phyloP scores from a whole-genome alignment of 2,113 vertebrate species.

The Triplophysa dalaica region DNA sequence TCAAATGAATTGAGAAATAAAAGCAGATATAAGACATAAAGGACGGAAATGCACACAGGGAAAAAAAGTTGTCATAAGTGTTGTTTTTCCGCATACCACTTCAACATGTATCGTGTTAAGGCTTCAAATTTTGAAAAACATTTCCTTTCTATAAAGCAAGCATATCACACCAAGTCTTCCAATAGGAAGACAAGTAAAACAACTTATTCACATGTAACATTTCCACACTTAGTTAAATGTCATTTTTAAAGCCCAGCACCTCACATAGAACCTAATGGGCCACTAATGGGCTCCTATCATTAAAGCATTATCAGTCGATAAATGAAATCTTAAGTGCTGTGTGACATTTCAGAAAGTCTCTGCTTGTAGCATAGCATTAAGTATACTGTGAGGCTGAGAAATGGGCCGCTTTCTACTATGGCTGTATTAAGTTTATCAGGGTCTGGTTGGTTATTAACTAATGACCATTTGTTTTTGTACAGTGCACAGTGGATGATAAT shows the following conservation, averaged over 20 bases:
- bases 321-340: slow-evolving; percentile 57
- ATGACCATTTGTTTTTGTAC: slow-evolving; percentile 2
- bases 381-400: slow-evolving; percentile 22
- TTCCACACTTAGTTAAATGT: slow-evolving; percentile 65
- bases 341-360: slow-evolving; percentile 54
- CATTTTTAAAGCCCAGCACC: slow-evolving; percentile 62
- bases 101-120: background rate
- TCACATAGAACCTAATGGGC: slow-evolving; percentile 61
- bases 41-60: background rate
- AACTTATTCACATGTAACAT: slow-evolving; percentile 54
- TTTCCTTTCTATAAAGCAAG: background rate
- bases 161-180: slow-evolving; percentile 12
- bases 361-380: slow-evolving; percentile 51
- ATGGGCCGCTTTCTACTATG: slow-evolving; percentile 10
- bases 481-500: background rate
- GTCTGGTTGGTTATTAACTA: slow-evolving; percentile 15
- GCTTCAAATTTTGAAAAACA: background rate
- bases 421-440: slow-evolving; percentile 40
- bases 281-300: slow-evolving; percentile 62
- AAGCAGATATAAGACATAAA: too few relatives aligned
- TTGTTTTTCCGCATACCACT: background rate
- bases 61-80: too few relatives aligned
- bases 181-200: slow-evolving; percentile 15
- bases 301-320: slow-evolving; percentile 47
- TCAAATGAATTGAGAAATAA: too few relatives aligned